A percentile compares a stretch with the other conserved stretches of the same genome.
Evolutionary conservation across 2,113 vertebrate species (phyloP).

Genomic region (Nibea coibor): DNA sequence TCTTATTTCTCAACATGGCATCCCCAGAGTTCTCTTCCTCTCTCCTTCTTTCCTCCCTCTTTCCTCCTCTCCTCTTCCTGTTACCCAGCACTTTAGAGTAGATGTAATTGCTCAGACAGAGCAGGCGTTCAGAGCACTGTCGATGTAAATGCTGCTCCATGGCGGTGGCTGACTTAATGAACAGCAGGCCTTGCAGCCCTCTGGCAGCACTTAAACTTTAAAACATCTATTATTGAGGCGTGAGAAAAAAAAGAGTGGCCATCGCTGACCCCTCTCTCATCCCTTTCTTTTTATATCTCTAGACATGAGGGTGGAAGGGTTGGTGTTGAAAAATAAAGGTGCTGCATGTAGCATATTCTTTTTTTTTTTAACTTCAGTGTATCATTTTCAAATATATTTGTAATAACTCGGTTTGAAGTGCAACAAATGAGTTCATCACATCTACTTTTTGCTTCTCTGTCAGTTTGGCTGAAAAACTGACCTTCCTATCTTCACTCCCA

Average conservation of each 20-base stretch:
- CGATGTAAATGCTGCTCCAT: conserved; percentile 94
- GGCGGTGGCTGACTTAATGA: conserved; percentile 95
- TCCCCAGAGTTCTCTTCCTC: conserved; percentile 2
- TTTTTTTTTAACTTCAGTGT: conserved; percentile 35
- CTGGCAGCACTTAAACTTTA: conserved; percentile 99
- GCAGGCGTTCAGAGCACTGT: conserved; percentile 86
- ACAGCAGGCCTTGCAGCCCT: conserved; percentile 91
- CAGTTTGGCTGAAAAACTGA: not conserved
- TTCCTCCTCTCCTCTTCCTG: conserved; percentile 19
- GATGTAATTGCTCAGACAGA: conserved; percentile 76
- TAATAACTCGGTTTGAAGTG: conserved; percentile 9
- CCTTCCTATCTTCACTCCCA: not conserved
- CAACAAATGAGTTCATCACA: not conserved
- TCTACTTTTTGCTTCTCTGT: not conserved
- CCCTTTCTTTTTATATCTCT: conserved; percentile 62
- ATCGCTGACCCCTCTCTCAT: conserved; percentile 89
- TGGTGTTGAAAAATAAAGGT: conserved; percentile 47
- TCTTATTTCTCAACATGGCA: conserved; percentile 47
- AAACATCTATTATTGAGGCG: conserved; percentile 99
- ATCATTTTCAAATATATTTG: conserved; percentile 28
- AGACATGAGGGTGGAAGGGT: conserved; percentile 34
- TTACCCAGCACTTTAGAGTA: conserved; percentile 61
- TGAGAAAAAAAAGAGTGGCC: conserved; percentile 87
- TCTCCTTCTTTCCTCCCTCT: not conserved
- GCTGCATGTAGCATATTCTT: conserved; percentile 21